Percentiles rank a stretch among this genome's conserved stretches.
phyloP scores from a whole-genome alignment of 2,797 vertebrate genomes.

The Delichon dasypus region DNA sequence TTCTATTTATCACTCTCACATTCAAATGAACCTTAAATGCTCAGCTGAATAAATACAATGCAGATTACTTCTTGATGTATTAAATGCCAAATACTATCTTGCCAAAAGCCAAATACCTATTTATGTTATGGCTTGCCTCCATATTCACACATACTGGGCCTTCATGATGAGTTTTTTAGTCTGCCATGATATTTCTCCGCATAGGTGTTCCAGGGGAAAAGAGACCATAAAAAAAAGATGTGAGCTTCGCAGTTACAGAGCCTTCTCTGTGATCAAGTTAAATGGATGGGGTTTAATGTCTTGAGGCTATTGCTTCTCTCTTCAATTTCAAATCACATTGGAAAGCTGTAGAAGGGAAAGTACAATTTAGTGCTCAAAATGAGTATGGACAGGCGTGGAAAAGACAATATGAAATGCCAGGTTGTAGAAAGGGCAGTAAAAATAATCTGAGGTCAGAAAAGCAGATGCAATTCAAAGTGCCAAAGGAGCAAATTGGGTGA shows the following conservation, averaged over 20 bases:
- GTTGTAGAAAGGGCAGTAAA: neutral
- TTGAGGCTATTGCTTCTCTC: neutral
- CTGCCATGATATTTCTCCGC: conserved; percentile 3
- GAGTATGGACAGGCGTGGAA: neutral
- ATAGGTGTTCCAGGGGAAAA: conserved; percentile 19
- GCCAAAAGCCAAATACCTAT: conserved; percentile 9
- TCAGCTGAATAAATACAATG: conserved; percentile 36
- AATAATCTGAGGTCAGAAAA: neutral
- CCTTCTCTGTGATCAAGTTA: conserved; percentile 2
- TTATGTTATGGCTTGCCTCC: conserved; percentile 17
- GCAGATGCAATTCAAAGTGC: neutral
- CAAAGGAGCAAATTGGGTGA: neutral
- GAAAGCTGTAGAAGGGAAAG: neutral
- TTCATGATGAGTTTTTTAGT: conserved; percentile 47
- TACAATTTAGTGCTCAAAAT: neutral
- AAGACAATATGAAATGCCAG: neutral
- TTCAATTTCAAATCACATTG: neutral
- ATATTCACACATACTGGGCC: neutral
- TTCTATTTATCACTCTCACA: neutral
- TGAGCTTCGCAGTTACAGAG: neutral
- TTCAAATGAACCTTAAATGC: conserved; percentile 12
- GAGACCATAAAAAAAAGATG: conserved; percentile 33
- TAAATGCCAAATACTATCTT: conserved; percentile 11
- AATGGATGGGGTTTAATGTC: conserved; percentile 17
- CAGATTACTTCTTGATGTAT: conserved; percentile 28